Base-by-base conservation (phyloP, 2,113 vertebrate species). In the Hippoglossus stenolepis region DNA sequence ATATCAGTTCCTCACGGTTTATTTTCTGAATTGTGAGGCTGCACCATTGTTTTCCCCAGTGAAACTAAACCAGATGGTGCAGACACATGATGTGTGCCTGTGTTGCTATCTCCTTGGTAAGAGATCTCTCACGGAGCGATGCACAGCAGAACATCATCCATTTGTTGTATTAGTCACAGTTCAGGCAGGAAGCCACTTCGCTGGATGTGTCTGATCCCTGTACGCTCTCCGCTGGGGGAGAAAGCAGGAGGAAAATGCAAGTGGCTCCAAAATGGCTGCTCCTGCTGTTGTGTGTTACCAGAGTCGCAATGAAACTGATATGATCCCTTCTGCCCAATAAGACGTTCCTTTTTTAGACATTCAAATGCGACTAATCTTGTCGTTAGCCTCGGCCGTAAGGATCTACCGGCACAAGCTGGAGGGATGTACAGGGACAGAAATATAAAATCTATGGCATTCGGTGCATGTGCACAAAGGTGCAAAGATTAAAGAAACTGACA, bases 311-410 rank as follows among this genome's bases (percentile, higher is more conserved):
- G 90, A 92, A 91, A 90, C 82, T 68, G 87, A 92, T 87, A 80
- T n/a, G 72, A 81, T 84, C 81, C 79, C 84, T 61, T 74, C 68
- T 51, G 79, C 80, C 73, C 59, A 84, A 84, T 83, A 80, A 89
- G 88, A 89, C 26, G 84, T 59, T 82, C 84, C 86, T 85, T 87
- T 90, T 93, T 93, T 94, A 93, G 91, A 88, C 86, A 76, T 81
- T 83, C 60, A 79, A 83, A 82, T 35, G 71, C 40, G 51, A 79
- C 79, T 77, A 60, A 26, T 82, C 89, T 70, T 65, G 53, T 40
- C n/a, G 40, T 49, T 62, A 79, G 75, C 77, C 82, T 62, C 65
- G 60, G 70, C 80, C 64, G n/a, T n/a, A 31, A 68, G 17, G 43
- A 61, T 70, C 76, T 23, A 31, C 53, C 11, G 20, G 64, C 62